These are phyloP conservation scores for Entelurus aequoreus DNA, from an alignment of 2,113 vertebrate species.

Conservation along the genomic window DNA sequence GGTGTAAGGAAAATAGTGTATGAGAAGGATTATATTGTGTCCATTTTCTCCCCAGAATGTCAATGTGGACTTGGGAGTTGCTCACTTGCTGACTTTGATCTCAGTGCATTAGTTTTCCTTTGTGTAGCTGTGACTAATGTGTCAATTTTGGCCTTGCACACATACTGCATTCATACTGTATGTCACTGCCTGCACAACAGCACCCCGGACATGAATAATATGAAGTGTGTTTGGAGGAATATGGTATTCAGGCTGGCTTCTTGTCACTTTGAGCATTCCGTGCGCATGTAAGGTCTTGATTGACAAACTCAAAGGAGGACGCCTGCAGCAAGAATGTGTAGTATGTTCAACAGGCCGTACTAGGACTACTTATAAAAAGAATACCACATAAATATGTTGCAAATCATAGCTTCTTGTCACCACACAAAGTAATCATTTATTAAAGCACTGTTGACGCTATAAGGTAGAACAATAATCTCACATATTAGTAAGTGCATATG, in stretches of 20 bases:
- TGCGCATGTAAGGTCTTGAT: background rate
- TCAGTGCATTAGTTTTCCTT: conserved; percentile 45
- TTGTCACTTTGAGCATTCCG: conserved; percentile 19
- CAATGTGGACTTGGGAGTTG: conserved; percentile 30
- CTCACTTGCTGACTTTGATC: conserved; percentile 50
- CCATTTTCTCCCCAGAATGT: conserved; percentile 45
- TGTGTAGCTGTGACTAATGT: conserved; percentile 36
- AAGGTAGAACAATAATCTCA: too few species aligned
- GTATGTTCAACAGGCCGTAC: background rate
- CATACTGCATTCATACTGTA: conserved; percentile 20
- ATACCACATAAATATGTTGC: too few species aligned
- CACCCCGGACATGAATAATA: conserved; percentile 18
- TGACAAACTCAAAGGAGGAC: background rate
- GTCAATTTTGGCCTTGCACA: conserved; percentile 33
- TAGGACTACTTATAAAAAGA: too few species aligned
- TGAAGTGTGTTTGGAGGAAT: conserved; percentile 37
- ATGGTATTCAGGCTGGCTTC: conserved; percentile 16
- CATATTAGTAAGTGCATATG: too few species aligned
- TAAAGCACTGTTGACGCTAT: too few species aligned
- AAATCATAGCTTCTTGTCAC: too few species aligned
- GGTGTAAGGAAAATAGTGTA: conserved; percentile 36
- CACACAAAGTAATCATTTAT: too few species aligned
- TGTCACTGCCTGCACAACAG: conserved; percentile 8
- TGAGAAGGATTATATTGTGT: conserved; percentile 43
- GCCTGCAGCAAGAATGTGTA: background rate